Evolutionary conservation across 2,888 invertebrate genomes (phyloP), one percentile per base, ranked within the genome.

Genomic region (Hypercompe scribonia): DNA sequence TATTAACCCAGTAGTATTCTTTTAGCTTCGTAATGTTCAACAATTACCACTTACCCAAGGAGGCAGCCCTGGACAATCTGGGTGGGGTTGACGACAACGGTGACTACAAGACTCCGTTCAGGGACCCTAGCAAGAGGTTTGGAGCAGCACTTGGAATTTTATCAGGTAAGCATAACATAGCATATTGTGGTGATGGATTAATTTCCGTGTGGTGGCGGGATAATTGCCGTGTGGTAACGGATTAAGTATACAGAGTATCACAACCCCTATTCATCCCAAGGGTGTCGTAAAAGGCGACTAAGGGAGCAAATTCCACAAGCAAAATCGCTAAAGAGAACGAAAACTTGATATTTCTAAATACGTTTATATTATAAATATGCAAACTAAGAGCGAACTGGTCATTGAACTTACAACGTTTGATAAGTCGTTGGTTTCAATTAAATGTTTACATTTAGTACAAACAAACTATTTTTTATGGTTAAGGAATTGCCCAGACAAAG

Each of bases 61-160:
- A 97, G 71, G 97, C 97, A 83, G 96, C 99, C 0, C 91, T 99
- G 75, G 99, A 99, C 90, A 97, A 97, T 88, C 97, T 97, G 33
- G 99, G 98, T 0, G 99, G 99, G 83, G 98, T 99, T 1, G 98
- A 97, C 54, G 96, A 97, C 8, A 96, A 97, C 58, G 99, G 99
- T 3, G 96, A 97, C 82, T 99, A 99, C 91, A 95, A 97, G 67
- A 97, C 98, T 0, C 96, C 97, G 0, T 97, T 98, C 86, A 98
- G 97, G 89, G 98, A 99, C 89, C 97, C 97, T 21, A 98, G 96
- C 87, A 98, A 98, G 93, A 96, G 98, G 83, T 97, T 99, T 84
- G 99, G 99, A 0, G 97, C 97, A 0, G 97, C 98, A 0, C 94
- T 99, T 61, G 99, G 98, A 2, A 97, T 97, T 24, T 94, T 99